phyloP scores from a whole-genome alignment of 2,888 invertebrate genomes.

The Xylophagus ater region DNA sequence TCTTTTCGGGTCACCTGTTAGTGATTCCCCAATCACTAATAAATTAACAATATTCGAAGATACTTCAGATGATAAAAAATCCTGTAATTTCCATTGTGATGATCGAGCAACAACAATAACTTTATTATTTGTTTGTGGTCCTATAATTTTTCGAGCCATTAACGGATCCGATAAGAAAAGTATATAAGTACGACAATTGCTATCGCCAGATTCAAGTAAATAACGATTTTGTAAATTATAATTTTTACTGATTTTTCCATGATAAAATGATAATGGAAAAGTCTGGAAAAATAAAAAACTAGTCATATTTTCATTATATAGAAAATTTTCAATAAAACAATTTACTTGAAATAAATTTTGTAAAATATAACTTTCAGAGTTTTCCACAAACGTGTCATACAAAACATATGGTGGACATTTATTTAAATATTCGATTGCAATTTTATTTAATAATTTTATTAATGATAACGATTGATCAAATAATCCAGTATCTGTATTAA shows the following conservation, averaged over 20 bases:
- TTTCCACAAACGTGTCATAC: slow-evolving; percentile 51
- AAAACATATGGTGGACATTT: slow-evolving; percentile 55
- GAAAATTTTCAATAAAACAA: not conserved
- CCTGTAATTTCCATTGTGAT: slow-evolving; percentile 63
- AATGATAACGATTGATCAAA: slow-evolving; percentile 49
- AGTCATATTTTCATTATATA: not conserved
- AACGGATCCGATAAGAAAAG: slow-evolving; percentile 55
- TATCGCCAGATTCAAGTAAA: slow-evolving; percentile 22
- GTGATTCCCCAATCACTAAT: slow-evolving; percentile 55
- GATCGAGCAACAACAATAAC: slow-evolving; percentile 58
- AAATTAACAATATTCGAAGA: slow-evolving; percentile 60
- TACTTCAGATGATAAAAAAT: slow-evolving; percentile 50
- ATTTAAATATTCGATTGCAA: slow-evolving; percentile 48
- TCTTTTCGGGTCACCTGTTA: slow-evolving; percentile 41
- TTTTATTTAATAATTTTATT: slow-evolving; percentile 47
- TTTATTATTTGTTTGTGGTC: slow-evolving; percentile 50
- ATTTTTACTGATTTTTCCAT: slow-evolving; percentile 48
- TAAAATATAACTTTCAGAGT: slow-evolving; percentile 45
- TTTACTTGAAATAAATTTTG: slow-evolving; percentile 44
- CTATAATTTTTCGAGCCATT: slow-evolving; percentile 45
- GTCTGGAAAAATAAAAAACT: no score
- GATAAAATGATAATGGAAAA: slow-evolving; percentile 46
- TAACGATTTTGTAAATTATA: slow-evolving; percentile 41
- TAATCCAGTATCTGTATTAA: slow-evolving; percentile 25
- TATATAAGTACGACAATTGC: slow-evolving; percentile 52